Conservation (phyloP, 2,113 vertebrate species). For the Casuarius casuarius region DNA sequence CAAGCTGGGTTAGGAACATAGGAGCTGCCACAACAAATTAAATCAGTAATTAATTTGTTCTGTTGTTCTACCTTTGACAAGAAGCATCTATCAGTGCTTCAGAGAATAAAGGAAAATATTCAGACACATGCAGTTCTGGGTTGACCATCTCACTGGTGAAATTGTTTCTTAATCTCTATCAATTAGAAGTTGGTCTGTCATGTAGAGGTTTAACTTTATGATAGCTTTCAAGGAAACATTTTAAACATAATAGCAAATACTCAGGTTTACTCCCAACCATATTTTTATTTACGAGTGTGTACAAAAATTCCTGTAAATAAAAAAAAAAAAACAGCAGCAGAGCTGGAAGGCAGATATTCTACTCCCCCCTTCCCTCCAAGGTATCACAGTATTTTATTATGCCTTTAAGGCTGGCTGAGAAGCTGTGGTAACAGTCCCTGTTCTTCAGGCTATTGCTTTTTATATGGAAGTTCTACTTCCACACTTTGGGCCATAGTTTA, state of each 20-base stretch:
- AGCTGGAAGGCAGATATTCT: background rate
- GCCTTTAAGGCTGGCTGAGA: background rate
- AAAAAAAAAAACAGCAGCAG: background rate
- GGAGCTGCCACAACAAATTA: background rate
- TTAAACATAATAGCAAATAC: background rate
- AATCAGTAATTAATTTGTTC: constrained; percentile 5
- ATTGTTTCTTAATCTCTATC: background rate
- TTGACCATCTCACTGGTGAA: background rate
- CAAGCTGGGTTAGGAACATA: constrained; percentile 8
- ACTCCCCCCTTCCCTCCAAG: background rate
- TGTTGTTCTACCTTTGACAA: background rate
- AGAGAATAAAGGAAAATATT: background rate
- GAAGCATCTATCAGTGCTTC: background rate
- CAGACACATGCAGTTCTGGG: background rate
- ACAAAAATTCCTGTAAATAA: background rate
- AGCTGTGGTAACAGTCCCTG: background rate
- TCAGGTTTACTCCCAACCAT: background rate
- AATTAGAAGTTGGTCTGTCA: background rate
- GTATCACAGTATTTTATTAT: background rate
- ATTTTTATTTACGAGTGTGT: background rate
- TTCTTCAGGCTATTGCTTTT: background rate
- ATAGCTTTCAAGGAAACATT: background rate
- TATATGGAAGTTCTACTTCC: background rate
- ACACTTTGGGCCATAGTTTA: background rate
- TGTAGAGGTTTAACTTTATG: background rate